phyloP scores from a whole-genome alignment of 1,140 invertebrate species.

The Schlechtendalia chinensis region DNA sequence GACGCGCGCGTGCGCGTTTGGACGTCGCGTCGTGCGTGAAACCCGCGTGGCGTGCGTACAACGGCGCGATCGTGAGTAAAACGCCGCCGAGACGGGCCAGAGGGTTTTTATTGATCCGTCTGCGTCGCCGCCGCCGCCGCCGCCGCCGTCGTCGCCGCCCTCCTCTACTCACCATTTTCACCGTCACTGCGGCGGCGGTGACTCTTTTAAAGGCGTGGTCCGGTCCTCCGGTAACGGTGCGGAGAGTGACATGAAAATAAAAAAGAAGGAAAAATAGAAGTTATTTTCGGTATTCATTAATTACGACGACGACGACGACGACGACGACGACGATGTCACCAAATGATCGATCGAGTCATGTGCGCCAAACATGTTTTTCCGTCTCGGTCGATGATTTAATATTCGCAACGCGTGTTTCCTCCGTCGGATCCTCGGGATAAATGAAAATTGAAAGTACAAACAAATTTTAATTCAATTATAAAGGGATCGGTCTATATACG shows the following conservation, averaged over 20 bases:
- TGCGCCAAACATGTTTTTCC: constrained; percentile 31
- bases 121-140: neutral
- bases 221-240: neutral
- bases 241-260: neutral
- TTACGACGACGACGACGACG: neutral
- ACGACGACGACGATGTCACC: neutral
- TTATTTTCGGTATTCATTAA: constrained; percentile 37
- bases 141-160: neutral
- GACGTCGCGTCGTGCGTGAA: neutral
- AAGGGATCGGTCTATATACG: neutral
- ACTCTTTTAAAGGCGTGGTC: constrained; percentile 20
- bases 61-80: constrained; percentile 7
- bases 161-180: neutral
- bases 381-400: constrained; percentile 25
- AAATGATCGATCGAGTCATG: constrained; percentile 32
- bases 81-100: constrained; percentile 6
- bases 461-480: neutral
- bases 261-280: constrained; percentile 4
- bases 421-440: neutral
- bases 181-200: neutral
- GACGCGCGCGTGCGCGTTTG: neutral
- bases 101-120: constrained; percentile 48
- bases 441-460: constrained; percentile 20
- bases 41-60: constrained; percentile 9
- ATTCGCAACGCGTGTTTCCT: constrained; percentile 18